phyloP scores from a whole-genome alignment of 2,797 vertebrate species.

The Lepus oiostolus region DNA sequence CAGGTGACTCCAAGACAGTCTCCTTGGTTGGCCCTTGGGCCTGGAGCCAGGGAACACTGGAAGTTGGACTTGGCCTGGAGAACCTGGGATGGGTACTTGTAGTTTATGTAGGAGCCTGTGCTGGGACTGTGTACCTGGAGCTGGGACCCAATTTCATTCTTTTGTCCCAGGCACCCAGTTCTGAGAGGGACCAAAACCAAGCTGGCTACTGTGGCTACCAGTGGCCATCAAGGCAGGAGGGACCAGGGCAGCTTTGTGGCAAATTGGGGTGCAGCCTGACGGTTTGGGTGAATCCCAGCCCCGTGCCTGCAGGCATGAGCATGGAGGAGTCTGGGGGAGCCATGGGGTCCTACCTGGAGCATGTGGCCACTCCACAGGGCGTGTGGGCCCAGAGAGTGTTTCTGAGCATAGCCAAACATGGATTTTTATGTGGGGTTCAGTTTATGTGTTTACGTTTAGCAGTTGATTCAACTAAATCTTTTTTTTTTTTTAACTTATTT shows the following conservation, averaged over 20 bases:
- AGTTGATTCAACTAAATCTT: neutral
- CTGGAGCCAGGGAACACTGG: neutral
- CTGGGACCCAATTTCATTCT: neutral
- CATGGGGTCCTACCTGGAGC: neutral
- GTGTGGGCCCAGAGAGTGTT: neutral
- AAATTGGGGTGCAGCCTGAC: neutral
- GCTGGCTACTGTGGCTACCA: too few relatives aligned
- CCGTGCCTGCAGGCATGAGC: neutral
- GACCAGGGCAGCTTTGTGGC: neutral
- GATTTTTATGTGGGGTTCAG: neutral
- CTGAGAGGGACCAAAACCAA: neutral
- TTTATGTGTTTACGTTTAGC: neutral
- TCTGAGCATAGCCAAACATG: neutral
- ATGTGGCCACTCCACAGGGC: neutral
- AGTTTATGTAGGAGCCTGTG: neutral
- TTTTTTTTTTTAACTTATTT: too few relatives aligned
- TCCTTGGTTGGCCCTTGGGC: neutral
- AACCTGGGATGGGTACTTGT: neutral
- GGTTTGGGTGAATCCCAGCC: neutral
- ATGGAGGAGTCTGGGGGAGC: neutral
- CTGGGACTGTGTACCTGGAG: neutral
- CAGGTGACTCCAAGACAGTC: neutral
- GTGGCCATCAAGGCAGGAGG: neutral
- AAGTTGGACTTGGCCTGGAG: neutral
- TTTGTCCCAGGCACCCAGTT: neutral